Evolutionary conservation across 2,888 invertebrate species (phyloP).

Genomic region (Ochropleura plecta): DNA sequence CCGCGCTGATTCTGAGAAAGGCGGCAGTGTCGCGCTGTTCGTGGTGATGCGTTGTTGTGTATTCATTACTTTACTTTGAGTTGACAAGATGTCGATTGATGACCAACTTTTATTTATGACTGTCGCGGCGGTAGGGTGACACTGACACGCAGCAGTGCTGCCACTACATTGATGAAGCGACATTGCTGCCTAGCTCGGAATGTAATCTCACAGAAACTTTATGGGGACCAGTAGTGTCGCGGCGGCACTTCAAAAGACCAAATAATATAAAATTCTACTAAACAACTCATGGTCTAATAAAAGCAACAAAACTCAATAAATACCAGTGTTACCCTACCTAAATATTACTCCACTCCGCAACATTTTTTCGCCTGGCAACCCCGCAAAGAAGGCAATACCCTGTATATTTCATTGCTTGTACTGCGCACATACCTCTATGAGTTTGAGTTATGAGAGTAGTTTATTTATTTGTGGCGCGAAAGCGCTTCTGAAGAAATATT

Average conservation of each 20-base stretch:
- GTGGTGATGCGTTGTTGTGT: slow-evolving; percentile 11
- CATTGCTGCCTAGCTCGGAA: too few species aligned
- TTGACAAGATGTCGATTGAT: slow-evolving; percentile 22
- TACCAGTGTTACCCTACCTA: slow-evolving; percentile 24
- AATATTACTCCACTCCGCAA: slow-evolving; percentile 13
- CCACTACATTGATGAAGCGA: too few species aligned
- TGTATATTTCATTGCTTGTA: slow-evolving; percentile 50
- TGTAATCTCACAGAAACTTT: too few species aligned
- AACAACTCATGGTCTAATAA: background rate
- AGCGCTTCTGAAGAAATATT: slow-evolving; percentile 50
- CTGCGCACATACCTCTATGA: slow-evolving; percentile 43
- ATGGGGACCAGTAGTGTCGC: too few species aligned
- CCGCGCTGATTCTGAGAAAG: slow-evolving; percentile 1
- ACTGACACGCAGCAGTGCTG: too few species aligned
- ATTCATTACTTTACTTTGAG: slow-evolving; percentile 2
- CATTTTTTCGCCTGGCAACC: slow-evolving; percentile 45
- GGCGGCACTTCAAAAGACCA: background rate
- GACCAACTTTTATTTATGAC: too few species aligned
- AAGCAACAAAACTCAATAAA: background rate
- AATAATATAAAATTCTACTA: background rate
- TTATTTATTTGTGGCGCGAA: slow-evolving; percentile 60
- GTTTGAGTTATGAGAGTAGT: slow-evolving; percentile 58
- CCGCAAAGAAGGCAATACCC: slow-evolving; percentile 27
- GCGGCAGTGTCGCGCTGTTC: slow-evolving; percentile 5
- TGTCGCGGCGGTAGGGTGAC: too few species aligned